Conservation (phyloP, 2,113 vertebrate species). For the Clarias batrachus region DNA sequence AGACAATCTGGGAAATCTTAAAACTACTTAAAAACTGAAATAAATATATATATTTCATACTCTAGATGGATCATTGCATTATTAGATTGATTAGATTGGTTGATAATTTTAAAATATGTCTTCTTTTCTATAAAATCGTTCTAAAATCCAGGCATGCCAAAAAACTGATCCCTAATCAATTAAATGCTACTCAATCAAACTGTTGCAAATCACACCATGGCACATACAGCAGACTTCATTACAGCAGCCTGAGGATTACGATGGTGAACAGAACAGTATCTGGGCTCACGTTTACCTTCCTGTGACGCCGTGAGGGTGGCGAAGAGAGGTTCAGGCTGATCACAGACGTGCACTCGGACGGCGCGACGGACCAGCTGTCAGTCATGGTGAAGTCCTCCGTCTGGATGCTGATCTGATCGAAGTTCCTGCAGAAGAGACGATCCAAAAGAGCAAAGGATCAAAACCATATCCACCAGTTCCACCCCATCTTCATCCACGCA, state of each 20-base stretch:
- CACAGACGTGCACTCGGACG: conserved; percentile 38
- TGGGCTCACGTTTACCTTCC: conserved; percentile 40
- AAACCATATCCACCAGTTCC: background rate
- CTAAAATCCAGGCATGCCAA: background rate
- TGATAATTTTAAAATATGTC: background rate
- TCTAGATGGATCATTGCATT: too few species aligned
- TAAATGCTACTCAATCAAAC: background rate
- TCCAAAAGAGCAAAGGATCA: background rate
- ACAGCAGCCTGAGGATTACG: background rate
- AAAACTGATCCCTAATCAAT: background rate
- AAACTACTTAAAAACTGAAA: too few species aligned
- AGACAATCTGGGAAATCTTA: too few species aligned
- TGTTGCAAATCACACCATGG: background rate
- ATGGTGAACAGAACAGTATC: background rate
- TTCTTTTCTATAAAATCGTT: background rate
- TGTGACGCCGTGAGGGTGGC: conserved; percentile 32
- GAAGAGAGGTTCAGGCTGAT: conserved; percentile 44
- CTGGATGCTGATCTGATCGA: conserved; percentile 56
- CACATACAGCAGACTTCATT: too few species aligned
- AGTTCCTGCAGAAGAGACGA: conserved; percentile 43
- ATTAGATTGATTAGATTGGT: too few species aligned
- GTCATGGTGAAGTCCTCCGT: conserved; percentile 44
- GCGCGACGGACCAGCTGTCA: conserved; percentile 30
- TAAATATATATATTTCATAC: too few species aligned
- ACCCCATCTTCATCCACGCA: background rate